These are phyloP conservation scores for Tauraco erythrolophus DNA, from an alignment of 2,113 vertebrate species.

Conservation along the genomic window DNA sequence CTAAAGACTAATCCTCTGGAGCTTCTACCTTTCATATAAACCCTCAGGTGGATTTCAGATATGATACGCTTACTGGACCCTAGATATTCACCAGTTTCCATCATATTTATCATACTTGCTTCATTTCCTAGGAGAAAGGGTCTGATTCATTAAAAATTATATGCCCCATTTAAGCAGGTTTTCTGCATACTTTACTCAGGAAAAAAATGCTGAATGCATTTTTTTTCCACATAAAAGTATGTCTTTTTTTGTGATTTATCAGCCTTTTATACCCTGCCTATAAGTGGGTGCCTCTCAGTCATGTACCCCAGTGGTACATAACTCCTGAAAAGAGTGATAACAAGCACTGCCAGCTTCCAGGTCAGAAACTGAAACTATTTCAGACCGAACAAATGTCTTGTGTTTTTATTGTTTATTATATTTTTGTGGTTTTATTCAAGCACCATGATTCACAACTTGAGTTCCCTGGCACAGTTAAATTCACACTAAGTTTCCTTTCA, in stretches of 20 bases:
- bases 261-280: slow-evolving; percentile 37
- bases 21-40: slow-evolving; percentile 18
- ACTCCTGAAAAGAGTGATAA: neutral
- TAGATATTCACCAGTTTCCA: slow-evolving; percentile 51
- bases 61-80: slow-evolving; percentile 53
- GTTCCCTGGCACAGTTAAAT: neutral
- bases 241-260: slow-evolving; percentile 65
- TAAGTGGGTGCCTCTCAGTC: slow-evolving; percentile 1
- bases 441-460: rapidly evolving
- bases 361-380: neutral
- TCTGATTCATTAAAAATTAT: slow-evolving; percentile 82
- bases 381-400: neutral
- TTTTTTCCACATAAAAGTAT: slow-evolving; percentile 62
- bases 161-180: slow-evolving; percentile 81
- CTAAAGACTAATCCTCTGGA: slow-evolving; percentile 20
- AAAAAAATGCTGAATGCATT: slow-evolving; percentile 71
- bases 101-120: slow-evolving; percentile 78
- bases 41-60: slow-evolving; percentile 64
- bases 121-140: slow-evolving; percentile 78
- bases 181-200: slow-evolving; percentile 79
- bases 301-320: neutral
- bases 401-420: neutral
- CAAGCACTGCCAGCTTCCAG: neutral
- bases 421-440: neutral
- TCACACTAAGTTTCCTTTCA: neutral